Evolutionary conservation across 2,797 vertebrate species (phyloP).

Genomic region (Pyrocephalus nanus): DNA sequence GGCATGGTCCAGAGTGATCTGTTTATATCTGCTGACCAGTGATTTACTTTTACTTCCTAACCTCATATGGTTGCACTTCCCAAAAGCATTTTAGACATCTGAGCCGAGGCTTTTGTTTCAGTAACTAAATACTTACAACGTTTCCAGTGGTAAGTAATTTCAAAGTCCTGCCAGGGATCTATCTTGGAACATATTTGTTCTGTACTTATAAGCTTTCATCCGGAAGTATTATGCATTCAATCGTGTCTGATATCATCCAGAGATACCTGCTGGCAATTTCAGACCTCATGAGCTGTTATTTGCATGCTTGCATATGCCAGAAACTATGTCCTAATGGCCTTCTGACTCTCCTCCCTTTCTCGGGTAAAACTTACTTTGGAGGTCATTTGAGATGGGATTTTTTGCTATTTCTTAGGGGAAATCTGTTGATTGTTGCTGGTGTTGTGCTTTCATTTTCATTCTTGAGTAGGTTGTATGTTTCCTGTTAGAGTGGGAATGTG

Average conservation of each 20-base stretch:
- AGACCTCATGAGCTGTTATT: slow-evolving; percentile 33
- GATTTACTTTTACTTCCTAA: slow-evolving; percentile 61
- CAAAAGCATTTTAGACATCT: slow-evolving; percentile 55
- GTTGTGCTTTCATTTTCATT: background rate
- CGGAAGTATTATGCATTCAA: slow-evolving; percentile 57
- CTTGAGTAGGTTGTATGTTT: background rate
- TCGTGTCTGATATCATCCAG: slow-evolving; percentile 40
- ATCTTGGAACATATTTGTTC: slow-evolving; percentile 61
- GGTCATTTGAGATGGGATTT: background rate
- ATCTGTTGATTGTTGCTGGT: background rate
- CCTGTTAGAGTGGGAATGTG: background rate
- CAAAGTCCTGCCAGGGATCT: slow-evolving; percentile 56
- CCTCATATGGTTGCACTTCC: slow-evolving; percentile 44
- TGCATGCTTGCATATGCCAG: slow-evolving; percentile 39
- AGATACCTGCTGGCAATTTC: slow-evolving; percentile 48
- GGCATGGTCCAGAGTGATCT: background rate
- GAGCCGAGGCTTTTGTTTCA: slow-evolving; percentile 62
- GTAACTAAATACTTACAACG: slow-evolving; percentile 24
- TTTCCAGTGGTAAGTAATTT: slow-evolving; percentile 51
- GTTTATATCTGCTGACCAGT: slow-evolving; percentile 46
- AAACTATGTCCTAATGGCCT: slow-evolving; percentile 48
- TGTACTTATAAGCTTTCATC: slow-evolving; percentile 51
- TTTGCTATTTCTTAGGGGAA: background rate
- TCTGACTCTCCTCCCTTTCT: background rate
- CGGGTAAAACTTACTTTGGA: background rate